Base-by-base conservation (phyloP, 2,113 vertebrate species). In the Tetrao urogallus region DNA sequence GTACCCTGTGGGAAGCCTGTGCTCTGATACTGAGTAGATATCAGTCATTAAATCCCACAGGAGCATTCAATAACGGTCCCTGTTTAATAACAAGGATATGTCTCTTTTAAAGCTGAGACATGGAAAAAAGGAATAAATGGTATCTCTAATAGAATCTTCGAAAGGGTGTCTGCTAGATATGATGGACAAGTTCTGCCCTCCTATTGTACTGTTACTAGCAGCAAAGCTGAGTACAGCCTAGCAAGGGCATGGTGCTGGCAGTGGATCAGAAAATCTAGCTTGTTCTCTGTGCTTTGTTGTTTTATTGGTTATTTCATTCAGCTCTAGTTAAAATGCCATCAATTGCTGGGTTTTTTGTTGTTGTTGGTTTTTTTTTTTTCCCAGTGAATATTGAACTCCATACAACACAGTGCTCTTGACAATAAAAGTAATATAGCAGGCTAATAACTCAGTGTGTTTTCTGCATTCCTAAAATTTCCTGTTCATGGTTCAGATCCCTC, bases 361-460 rank as follows among this genome's bases (percentile, higher is more conserved):
- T 43, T 17, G 12, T 48, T 11, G 22, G 11, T 24, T 24, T 14
- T 18, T 34, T 13, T 43, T 21, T 48, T 60, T 22, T 28, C 6
- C 0, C 30, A 38, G 45, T 82, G 71, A 76, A 78, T 86, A 72
- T 69, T 86, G 76, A 72, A 57, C 54, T 93, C 77, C 0, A 1
- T 72, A 36, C 34, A 90, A 1, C 69, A n/a, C 34, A 88, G 21
- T 1, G 2, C 1, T 80, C 54, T 66, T 77, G 87, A 78, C 63
- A 89, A 63, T 72, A 82, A 10, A 87, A 85, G 71, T 64, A 56
- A 80, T 76, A 70, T 28, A 89, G 50, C 32, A 65, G 87, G 54
- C 52, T 89, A 93, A 92, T 95, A 71, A 17, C 88, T 86, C 80
- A 48, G 74, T 82, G 65, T 57, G 21, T 32, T 82, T 78, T 74